Evolutionary conservation across 1,140 invertebrate species (phyloP).

Genomic region (Polypedilum pembai): DNA sequence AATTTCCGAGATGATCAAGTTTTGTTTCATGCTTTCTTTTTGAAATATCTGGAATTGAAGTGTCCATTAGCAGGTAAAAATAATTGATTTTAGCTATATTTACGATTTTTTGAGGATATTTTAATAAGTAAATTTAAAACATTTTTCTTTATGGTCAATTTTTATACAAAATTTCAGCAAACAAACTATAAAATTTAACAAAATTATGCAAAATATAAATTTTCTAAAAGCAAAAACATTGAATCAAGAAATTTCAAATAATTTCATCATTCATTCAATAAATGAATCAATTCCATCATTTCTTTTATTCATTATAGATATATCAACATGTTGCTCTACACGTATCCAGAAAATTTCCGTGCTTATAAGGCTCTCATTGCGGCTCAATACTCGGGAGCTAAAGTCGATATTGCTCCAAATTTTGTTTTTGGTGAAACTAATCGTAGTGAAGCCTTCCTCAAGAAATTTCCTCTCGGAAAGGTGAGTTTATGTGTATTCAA

Average conservation of each 20-base stretch:
- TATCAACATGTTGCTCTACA: constrained; percentile 56
- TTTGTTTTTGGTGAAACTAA: constrained; percentile 94
- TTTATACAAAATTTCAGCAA: too few species aligned
- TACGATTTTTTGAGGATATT: neutral
- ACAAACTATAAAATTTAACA: neutral
- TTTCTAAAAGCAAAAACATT: neutral
- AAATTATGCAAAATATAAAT: neutral
- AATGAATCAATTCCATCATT: neutral
- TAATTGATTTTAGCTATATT: neutral
- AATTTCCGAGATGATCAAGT: neutral
- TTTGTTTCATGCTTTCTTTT: neutral
- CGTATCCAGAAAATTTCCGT: constrained; percentile 92
- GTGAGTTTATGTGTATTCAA: constrained; percentile 47
- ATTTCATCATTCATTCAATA: neutral
- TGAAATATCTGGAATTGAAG: neutral
- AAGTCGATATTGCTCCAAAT: constrained; percentile 73
- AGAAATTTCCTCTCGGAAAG: constrained; percentile 93
- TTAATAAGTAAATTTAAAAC: neutral
- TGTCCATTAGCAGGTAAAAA: neutral
- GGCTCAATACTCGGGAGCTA: constrained; percentile 84
- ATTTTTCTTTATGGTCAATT: too few species aligned
- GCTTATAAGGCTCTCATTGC: constrained; percentile 90
- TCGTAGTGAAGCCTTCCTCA: constrained; percentile 73
- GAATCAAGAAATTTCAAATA: neutral
- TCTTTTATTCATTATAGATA: neutral